Percentiles rank a stretch among this genome's conserved stretches.
These are phyloP conservation scores for Drosophila tsacasi DNA, from an alignment of 1,140 invertebrate species.

Conservation along the genomic window DNA sequence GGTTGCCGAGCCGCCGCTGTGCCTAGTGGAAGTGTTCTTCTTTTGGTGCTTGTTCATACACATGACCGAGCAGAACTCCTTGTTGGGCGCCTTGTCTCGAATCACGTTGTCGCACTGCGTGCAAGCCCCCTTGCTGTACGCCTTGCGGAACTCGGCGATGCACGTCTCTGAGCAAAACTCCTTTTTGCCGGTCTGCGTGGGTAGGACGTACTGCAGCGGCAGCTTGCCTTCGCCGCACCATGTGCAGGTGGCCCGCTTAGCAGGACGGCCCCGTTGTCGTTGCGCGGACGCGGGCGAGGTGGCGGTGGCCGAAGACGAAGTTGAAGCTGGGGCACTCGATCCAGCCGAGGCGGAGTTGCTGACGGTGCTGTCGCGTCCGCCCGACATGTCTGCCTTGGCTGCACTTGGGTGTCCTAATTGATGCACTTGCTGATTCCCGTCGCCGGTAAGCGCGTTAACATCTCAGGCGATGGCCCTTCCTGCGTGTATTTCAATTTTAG, in stretches of 20 bases:
- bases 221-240: conserved; percentile 94
- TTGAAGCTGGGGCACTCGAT: conserved; percentile 20
- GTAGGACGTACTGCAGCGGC: conserved; percentile 93
- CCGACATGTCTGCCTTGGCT: conserved; percentile 64
- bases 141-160: conserved; percentile 94
- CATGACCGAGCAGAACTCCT: conserved; percentile 93
- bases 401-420: conserved; percentile 13
- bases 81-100: conserved; percentile 88
- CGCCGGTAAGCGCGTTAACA: conserved; percentile 34
- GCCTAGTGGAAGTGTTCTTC: conserved; percentile 88
- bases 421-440: conserved; percentile 19
- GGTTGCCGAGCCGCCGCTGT: conserved; percentile 69
- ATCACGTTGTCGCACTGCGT: conserved; percentile 94
- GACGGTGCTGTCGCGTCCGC: conserved; percentile 73
- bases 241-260: conserved; percentile 91
- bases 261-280: conserved; percentile 89
- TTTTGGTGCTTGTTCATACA: conserved; percentile 93
- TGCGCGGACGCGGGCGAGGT: conserved; percentile 65
- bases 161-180: conserved; percentile 97
- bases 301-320: conserved; percentile 26
- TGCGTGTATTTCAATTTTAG: conserved; percentile 46
- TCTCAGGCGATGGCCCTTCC: conserved; percentile 36
- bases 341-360: conserved; percentile 40
- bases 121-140: conserved; percentile 94
- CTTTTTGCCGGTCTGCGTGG: conserved; percentile 94